Base-by-base conservation (phyloP, 2,888 invertebrate genomes). In the Augiades crinisus region DNA sequence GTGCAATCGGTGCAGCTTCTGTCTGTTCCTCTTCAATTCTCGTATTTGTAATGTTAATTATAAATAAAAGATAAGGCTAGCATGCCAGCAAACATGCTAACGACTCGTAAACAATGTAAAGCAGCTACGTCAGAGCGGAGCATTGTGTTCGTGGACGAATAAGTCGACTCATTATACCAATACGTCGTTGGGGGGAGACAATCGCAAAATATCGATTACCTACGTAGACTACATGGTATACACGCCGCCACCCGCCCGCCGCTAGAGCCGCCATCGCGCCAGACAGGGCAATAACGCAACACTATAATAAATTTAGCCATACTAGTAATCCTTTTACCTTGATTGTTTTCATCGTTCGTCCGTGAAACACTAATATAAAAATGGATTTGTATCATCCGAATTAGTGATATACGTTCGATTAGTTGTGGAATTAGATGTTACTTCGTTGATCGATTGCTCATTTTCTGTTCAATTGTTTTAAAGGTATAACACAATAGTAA, bases 191-290 rank as follows among this genome's bases (percentile, higher is more conserved):
- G 47, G 61, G 67, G 73, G 70, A 72, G 73, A 73, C 75, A 70
- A 76, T 73, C 75, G 75, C 72, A 56, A 72, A 77, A 71, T 80
- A 87, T 84, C 80, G 83, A 83, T 84, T 78, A 50, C 53, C 46
- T 52, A 17, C 22, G 24, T 16, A 24, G 12, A n/a, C 27, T 21
- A 33, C 30, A 31, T 21, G 5, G 47, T 45, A 54, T 54, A 52
- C 52, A 30, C 27, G 44, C 12, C 45, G 40, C 19, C 22, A 4
- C 30, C 34, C 56, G 52, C 54, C 46, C 58, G 47, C 34, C 46
- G 49, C 22, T 46, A 30, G 37, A 45, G 33, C 21, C 5, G 45
- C 34, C 16, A 36, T 17, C 13, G 17, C 10, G 21, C 36, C 36
- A 45, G 34, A 34, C 45, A 45, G 6, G 10, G 1, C 45, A 16